Base-by-base conservation (phyloP, 2,797 vertebrate species). In the Selene dorsalis region DNA sequence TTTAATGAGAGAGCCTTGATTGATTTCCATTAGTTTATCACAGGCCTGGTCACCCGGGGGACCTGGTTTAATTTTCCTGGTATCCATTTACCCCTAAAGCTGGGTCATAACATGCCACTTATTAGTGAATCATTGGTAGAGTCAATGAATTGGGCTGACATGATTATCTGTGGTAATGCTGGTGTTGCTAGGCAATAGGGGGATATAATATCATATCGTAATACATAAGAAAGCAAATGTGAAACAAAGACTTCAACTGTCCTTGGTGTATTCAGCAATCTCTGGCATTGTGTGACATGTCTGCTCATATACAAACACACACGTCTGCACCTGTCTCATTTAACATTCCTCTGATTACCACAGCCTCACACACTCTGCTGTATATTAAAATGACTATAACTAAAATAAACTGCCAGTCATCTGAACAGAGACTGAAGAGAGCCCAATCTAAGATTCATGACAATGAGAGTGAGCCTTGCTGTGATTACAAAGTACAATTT, bases 1-100 rank as follows among this genome's bases (percentile, higher is more conserved):
- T 88, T 79, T 93, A 92, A 93, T 91, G 89, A 92, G 91, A 81
- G 87, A 74, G 47, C 67, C 64, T 28, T 14, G 56, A 92, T 91
- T 89, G 89, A 93, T 93, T 91, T 90, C 75, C 88, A 83, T 90
- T 91, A 75, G 64, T 87, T 87, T 87, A 87, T 89, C 84, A 82
- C 66, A 35, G 82, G 39, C 55, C 53, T 4, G 14, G 43, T 48
- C 17, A 7, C 84, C 79, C 66, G 22, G 2, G 84, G 62, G 86
- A 86, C 35, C 53, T 18, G 74, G 22, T 85, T 86, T 91, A 65
- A 91, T 91, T 91, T 91, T 78, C 76, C 47, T 83, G 80, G 77
- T 86, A 87, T 91, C 85, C 64, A 71, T 89, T 86, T 83, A 64
- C 43, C 83, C 80, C 75, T 48, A 65, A 86, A 87, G 81, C 82